Conservation (phyloP, 1,140 invertebrate genomes). For the Camponotus floridanus region DNA sequence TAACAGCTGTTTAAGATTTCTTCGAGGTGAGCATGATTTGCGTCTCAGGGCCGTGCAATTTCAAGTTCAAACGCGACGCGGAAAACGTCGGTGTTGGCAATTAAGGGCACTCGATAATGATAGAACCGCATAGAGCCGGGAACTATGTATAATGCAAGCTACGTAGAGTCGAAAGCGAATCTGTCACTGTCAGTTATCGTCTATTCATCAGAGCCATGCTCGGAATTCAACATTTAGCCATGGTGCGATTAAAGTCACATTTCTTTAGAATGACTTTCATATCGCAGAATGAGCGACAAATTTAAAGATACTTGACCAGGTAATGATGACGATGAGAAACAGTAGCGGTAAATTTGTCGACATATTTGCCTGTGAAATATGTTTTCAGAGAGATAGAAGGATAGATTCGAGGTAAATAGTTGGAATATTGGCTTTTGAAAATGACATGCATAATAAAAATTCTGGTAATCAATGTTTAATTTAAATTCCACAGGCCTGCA, state of each 20-base stretch:
- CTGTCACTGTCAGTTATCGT: slow-evolving; percentile 72
- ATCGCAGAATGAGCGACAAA: slow-evolving; percentile 11
- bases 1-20: slow-evolving; percentile 64
- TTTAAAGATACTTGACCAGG: not conserved
- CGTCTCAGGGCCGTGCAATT: slow-evolving; percentile 66
- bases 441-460: not conserved
- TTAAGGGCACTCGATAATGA: slow-evolving; percentile 76
- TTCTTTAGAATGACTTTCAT: slow-evolving; percentile 31
- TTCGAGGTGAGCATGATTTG: slow-evolving; percentile 68
- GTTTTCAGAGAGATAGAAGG: not conserved
- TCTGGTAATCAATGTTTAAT: not conserved
- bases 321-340: slow-evolving; percentile 6
- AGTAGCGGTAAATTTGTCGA: not conserved
- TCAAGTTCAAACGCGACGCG: slow-evolving; percentile 71
- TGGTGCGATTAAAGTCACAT: slow-evolving; percentile 49
- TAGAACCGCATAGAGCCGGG: slow-evolving; percentile 61
- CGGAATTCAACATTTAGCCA: slow-evolving; percentile 34
- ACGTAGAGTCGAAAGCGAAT: slow-evolving; percentile 66
- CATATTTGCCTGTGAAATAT: not conserved
- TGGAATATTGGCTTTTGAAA: not conserved
- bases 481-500: too few species aligned
- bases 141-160: slow-evolving; percentile 35
- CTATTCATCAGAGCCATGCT: slow-evolving; percentile 57
- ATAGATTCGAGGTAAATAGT: not conserved
- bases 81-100: slow-evolving; percentile 60